Evolutionary conservation across 2,797 vertebrate species (phyloP), one percentile per base, ranked within the genome.

Genomic region (Spinibarbus caldwelli): DNA sequence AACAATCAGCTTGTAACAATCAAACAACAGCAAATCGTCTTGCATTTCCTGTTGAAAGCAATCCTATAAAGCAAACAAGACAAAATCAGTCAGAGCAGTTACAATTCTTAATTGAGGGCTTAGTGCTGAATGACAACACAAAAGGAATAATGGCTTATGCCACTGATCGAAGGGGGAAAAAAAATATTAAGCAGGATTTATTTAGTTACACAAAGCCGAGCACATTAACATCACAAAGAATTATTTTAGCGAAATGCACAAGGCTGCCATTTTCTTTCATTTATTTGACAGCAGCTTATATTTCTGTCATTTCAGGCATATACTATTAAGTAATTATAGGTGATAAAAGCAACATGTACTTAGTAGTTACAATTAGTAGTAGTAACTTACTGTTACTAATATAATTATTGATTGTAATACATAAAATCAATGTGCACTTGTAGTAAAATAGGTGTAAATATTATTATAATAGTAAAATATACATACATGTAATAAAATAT

Each of bases 91-190:
- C 75, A 80, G 78, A 85, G 47, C 78, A 80, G 45, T 68, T 66
- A 79, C 54, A 76, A 29, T 71, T 86, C 70, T 66, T 87, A 88
- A 90, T 84, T 80, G 72, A 75, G 31, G 70, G 72, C 72, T 87
- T 87, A 81, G 68, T 38, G 57, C 68, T 79, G 59, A 71, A 82
- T 72, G 71, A 84, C 62, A 86, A 79, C 62, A 84, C 77, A 86
- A 70, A 76, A 73, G 70, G 47, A 86, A 62, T 72, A 26, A 82
- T 85, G 82, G n/a, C 62, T 86, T 54, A 66, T 59, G 45, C 34
- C 43, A 66, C 31, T 41, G 38, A 78, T 62, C 29, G 38, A 78
- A 78, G 6, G 21, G n/a, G n/a, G n/a, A n/a, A 41, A 52, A 41
- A 31, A 38, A 38, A 52, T n/a, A 4, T 34, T 15, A 34, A 67